Percentiles rank a stretch among this genome's conserved stretches.
phyloP scores from a whole-genome alignment of 2,113 vertebrate species.

The Vimba vimba region DNA sequence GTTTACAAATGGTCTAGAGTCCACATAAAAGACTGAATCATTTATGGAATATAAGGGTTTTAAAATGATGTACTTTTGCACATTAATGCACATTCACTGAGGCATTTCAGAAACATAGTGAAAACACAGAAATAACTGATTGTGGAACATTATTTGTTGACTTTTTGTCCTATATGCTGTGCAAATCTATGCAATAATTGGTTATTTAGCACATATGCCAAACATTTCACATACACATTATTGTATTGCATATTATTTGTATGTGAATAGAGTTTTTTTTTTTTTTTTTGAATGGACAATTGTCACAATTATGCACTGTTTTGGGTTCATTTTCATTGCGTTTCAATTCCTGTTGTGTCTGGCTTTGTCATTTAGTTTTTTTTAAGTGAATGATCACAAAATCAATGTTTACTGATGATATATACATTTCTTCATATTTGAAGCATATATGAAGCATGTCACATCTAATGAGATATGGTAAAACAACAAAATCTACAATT shows the following conservation, averaged over 20 bases:
- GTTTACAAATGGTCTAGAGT: neutral
- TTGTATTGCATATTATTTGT: neutral
- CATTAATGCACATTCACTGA: neutral
- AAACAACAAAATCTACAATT: too few species aligned
- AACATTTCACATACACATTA: neutral
- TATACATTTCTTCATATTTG: too few species aligned
- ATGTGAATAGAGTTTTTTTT: neutral
- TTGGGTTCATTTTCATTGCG: too few species aligned
- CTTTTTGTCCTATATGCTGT: neutral
- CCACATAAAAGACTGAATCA: neutral
- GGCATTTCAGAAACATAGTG: neutral
- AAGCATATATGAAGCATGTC: too few species aligned
- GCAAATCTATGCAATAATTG: neutral
- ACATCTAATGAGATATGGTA: too few species aligned
- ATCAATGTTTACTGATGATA: too few species aligned
- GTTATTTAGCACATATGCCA: neutral
- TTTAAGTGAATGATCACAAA: too few species aligned
- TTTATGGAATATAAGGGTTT: neutral
- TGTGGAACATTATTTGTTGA: neutral
- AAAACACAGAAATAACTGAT: neutral
- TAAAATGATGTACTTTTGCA: neutral
- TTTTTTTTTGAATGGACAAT: neutral
- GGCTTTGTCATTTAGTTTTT: too few species aligned
- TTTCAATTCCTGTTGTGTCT: too few species aligned
- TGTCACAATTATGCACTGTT: too few species aligned